These are phyloP conservation scores for Amblyopsis rosae DNA, from an alignment of 2,113 vertebrate genomes.

Conservation along the genomic window DNA sequence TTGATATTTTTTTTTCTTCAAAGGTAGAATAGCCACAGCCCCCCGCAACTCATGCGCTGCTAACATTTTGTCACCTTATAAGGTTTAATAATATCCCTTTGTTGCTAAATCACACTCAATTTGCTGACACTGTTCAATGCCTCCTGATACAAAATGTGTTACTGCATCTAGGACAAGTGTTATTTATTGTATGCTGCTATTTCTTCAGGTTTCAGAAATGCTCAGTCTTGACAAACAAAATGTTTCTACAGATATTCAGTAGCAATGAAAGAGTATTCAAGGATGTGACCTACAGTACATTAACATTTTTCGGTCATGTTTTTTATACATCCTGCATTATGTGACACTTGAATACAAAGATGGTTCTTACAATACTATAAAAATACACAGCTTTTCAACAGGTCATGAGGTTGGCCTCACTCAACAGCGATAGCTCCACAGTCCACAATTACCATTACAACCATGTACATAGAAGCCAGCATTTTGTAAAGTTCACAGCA, in stretches of 20 bases:
- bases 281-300: no score
- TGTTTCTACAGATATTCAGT: no score
- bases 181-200: background rate
- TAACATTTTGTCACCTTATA: conserved; percentile 12
- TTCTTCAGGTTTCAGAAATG: conserved; percentile 21
- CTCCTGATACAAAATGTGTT: conserved; percentile 1
- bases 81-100: conserved; percentile 14
- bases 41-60: conserved; percentile 12
- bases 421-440: conserved; percentile 3
- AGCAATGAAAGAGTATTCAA: no score
- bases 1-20: background rate
- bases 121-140: background rate
- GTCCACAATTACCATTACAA: conserved; percentile 20
- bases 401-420: background rate
- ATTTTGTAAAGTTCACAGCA: conserved; percentile 26
- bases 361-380: no score
- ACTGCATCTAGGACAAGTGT: conserved; percentile 1
- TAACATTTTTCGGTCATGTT: no score
- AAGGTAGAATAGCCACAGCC: conserved; percentile 40
- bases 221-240: background rate
- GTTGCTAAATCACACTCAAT: conserved; percentile 4
- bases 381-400: no score
- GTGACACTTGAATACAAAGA: no score
- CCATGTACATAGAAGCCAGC: conserved; percentile 8
- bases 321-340: no score